Evolutionary conservation across 92 coral and sea anemone genomes (phyloP), one percentile per base, ranked within the genome.

Genomic region (Anthopleura xanthogrammica): DNA sequence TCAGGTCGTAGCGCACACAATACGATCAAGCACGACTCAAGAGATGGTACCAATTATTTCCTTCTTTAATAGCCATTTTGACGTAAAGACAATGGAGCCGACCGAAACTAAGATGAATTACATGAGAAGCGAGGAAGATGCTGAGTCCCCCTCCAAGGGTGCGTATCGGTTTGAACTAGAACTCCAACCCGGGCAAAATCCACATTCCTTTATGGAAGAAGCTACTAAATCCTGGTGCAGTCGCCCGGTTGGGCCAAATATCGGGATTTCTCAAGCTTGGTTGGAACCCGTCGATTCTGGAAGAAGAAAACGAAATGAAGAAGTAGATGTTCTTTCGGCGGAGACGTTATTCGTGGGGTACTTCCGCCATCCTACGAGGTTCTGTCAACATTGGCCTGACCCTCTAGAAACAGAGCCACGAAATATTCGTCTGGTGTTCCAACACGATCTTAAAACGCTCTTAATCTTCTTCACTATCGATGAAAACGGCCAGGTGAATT

Each of bases 381-480:
- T 82, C 82, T 90, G 93, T 39, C 76, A 62, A 52, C 94, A 92
- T 23, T 94, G 99, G 99, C 99, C 95, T 12, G 82, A 56, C 0
- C 77, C 87, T 5, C 79, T 85, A 17, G 85, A 42, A 24, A 20
- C 46, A 43, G 83, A 56, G 64, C 60, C 80, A 52, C 85, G 79
- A 23, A 79, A 77, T 42, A 81, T 92, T 22, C 94, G 93, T 52
- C 79, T 97, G 22, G 74, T 91, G 20, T 97, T 97, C 66, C 90
- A 92, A 41, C 99, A 97, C 81, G 99, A 97, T 74, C 88, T 97
- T 5, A 93, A 91, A 55, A 85, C 84, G 41, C 80, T 97, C 85
- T 12, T 85, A 58, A 78, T 97, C 57, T 84, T 76, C 50, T 92
- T 87, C 83, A 80, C 90, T 16, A 80, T 88, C 17, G 71, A 54